These are phyloP conservation scores for Xiphias gladius DNA, from an alignment of 2,113 vertebrate species.

Conservation along the genomic window DNA sequence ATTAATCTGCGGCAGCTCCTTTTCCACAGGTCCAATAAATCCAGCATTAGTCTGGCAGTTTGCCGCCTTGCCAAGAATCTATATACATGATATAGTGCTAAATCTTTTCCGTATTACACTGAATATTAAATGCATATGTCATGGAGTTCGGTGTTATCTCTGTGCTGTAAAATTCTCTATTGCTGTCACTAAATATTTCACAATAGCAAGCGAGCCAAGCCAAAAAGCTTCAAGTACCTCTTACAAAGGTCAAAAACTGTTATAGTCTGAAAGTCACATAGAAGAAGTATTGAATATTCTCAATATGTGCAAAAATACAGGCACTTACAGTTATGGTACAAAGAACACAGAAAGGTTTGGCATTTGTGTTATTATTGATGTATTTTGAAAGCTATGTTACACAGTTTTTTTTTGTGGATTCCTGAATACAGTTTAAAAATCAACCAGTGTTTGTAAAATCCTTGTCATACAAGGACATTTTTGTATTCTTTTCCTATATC, in stretches of 20 bases:
- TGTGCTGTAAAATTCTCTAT: neutral
- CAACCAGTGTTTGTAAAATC: neutral
- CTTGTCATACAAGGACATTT: neutral
- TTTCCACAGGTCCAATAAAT: neutral
- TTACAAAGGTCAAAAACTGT: neutral
- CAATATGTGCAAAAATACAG: too few species aligned
- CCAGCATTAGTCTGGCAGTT: neutral
- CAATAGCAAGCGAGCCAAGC: neutral
- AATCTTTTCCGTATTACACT: neutral
- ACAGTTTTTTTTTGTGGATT: neutral
- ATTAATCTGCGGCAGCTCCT: constrained; percentile 17
- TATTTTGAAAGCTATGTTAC: neutral
- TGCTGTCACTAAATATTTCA: neutral
- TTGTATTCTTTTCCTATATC: neutral
- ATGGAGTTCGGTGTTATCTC: neutral
- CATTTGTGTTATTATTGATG: too few species aligned
- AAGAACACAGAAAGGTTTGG: neutral
- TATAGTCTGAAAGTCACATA: neutral
- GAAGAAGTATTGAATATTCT: neutral
- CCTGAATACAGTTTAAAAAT: neutral
- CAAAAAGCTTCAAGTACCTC: neutral
- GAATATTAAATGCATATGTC: constrained; percentile 8
- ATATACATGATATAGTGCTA: neutral
- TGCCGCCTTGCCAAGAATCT: neutral
- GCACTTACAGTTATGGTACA: neutral